Base-by-base conservation (phyloP, 2,888 invertebrate genomes). In the Lasioglossum marginatum region DNA sequence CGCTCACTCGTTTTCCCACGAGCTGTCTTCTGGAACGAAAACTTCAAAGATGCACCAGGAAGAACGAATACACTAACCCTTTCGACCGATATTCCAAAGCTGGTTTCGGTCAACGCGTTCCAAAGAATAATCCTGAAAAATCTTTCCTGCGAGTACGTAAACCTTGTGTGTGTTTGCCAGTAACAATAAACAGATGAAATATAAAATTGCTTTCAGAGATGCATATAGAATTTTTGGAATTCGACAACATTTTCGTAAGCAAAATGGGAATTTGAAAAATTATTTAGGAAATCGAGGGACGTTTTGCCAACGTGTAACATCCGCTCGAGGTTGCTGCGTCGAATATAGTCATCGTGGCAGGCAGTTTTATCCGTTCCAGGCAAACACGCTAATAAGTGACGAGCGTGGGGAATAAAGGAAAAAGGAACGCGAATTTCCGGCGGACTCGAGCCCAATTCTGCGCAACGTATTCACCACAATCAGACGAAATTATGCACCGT, bases 1-100 rank as follows among this genome's bases (percentile, higher is more conserved):
- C 84, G 77, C 83, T 76, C 68, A 70, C 81, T 72, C 85, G 74
- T 80, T 87, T 91, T 91, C 91, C 89, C 91, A 91, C 91, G 89
- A 80, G 79, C 52, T 75, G 63, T 48, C 52, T 82, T 77, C 82
- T 80, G 77, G 73, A 79, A 68, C 86, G 81, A 45, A 80, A 74
- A 79, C 76, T 88, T 86, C 83, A 73, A 72, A 70, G 77, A 60
- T 57, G 74, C 70, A 77, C 74, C 57, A 63, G 60, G 71, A 77
- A 82, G 77, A 79, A 78, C 73, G 70, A 81, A 79, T 78, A 45
- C 45, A 34, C 71, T 76, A 79, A 79, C 68, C 43, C 19, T 70
- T 34, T 40, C 68, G 40, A 70, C n/a, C 23, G 12, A n/a, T 70
- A n/a, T n/a, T 5, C 4, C 12, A 23, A 34, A 34, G 31, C 10